Base-by-base conservation (phyloP, 1,140 invertebrate genomes). In the Pseudomyrmex flavicornis region DNA sequence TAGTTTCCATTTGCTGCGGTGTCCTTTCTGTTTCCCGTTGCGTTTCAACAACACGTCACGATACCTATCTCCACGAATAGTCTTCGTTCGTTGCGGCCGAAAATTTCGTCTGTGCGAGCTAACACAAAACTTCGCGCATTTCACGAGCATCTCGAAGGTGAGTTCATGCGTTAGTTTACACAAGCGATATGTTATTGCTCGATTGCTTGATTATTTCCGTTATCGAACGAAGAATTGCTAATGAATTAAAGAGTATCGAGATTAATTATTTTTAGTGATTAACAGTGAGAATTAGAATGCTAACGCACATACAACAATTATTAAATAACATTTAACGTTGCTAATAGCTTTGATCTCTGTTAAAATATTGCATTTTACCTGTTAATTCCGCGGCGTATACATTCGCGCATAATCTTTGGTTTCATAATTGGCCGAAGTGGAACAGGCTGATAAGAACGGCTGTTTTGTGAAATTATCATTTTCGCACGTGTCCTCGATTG, bases 1-100 rank as follows among this genome's bases (percentile, higher is more conserved):
- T 35, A 80, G 66, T 80, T 80, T 72, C 22, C 76, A 68, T 15
- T 80, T 70, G 12, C 26, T 35, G 58, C 76, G 70, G 56, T 61
- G 44, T 46, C 79, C 66, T 8, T 13, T 56, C 62, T 15, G 20
- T 68, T 63, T 58, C 68, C 52, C 69, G 52, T 17, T 58, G 20
- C 44, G 13, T 48, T 48, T 72, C 46, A 46, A 35, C 17, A 17
- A 17, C 17, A 17, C 79, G 48, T 52, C 79, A 48, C 76, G 44
- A 26, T 52, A 12, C 5, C 35, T 15, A 74, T 10, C 48, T 44
- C 5, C 58, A 46, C 46, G 44, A 72, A 66, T 17, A 22, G 65
- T 46, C 17, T 79, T 54, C 52, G 46, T 69, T 10, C 35, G 17
- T 26, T 48, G 52, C 66, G 65, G 46, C 22, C 22, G 54, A 72